Base-by-base conservation (phyloP, 2,888 invertebrate genomes). In the Pyrocoelia pectoralis region DNA sequence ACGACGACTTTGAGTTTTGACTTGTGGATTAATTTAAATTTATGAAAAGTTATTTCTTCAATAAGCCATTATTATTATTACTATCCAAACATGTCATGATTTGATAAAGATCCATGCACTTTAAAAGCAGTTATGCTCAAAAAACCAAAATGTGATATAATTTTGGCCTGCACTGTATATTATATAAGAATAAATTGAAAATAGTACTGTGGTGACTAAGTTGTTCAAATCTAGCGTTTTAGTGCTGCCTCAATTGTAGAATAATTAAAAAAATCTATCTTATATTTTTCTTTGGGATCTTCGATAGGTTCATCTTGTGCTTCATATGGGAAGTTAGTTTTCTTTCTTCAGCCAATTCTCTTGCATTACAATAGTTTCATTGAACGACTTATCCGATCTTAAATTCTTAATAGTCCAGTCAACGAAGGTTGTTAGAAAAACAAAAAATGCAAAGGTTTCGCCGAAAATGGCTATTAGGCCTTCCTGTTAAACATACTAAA, bases 1-100 rank as follows among this genome's bases (percentile, higher is more conserved):
- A 13, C 66, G 43, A 41, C 52, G 29, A 33, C 65, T 53, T 62
- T 67, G 66, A 65, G 28, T 65, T 68, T 65, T 68, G 66, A 40
- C n/a, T n/a, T n/a, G n/a, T n/a, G n/a, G n/a, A 70, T 70, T 51
- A 70, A 40, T 66, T 68, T 69, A 48, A 68, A 53, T 61, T 69
- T 69, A 33, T 56, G 65, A 56, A 70, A 68, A 51, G 52, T 65
- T n/a, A n/a, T n/a, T n/a, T n/a, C n/a, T n/a, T n/a, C n/a, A n/a
- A n/a, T n/a, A n/a, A n/a, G n/a, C n/a, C n/a, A n/a, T n/a, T n/a
- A n/a, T n/a, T n/a, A n/a, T n/a, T n/a, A n/a, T n/a, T n/a, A n/a
- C n/a, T n/a, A n/a, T n/a, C n/a, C n/a, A n/a, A n/a, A n/a, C 10
- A 65, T 24, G 61, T 68, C 70, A 14, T 56, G 57, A 19, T 38